These are phyloP conservation scores for Morbakka virulenta DNA, from an alignment of 30 jellyfish, hydroid and myxozoan species.

Conservation along the genomic window DNA sequence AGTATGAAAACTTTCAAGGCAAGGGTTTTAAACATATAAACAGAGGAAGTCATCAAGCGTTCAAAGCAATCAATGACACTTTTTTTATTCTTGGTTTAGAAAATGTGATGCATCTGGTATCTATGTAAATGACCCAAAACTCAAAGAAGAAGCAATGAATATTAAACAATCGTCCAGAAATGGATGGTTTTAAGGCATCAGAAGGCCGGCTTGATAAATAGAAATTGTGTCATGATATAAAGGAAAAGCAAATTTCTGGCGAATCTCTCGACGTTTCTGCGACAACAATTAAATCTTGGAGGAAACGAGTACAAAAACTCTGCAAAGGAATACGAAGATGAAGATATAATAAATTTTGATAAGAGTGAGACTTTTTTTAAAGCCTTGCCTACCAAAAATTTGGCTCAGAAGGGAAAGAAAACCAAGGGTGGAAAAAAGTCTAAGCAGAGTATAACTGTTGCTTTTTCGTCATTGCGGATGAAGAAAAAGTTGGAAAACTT, in stretches of 20 bases:
- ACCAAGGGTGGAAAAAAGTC: slow-evolving; percentile 18
- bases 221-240: slow-evolving; percentile 22
- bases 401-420: slow-evolving; percentile 8
- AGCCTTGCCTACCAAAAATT: slow-evolving; percentile 10
- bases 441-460: slow-evolving; percentile 14
- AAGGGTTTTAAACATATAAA: too few relatives aligned
- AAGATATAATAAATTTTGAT: slow-evolving; percentile 28
- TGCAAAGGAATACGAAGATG: slow-evolving; percentile 34
- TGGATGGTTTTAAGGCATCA: slow-evolving; percentile 53
- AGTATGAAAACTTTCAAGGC: too few relatives aligned
- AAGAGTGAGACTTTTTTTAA: too few relatives aligned
- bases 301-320: slow-evolving; percentile 12
- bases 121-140: too few relatives aligned
- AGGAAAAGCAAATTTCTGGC: too few relatives aligned
- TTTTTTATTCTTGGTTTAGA: slow-evolving; percentile 9
- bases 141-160: too few relatives aligned
- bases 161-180: slow-evolving; percentile 19
- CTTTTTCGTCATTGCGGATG: slow-evolving; percentile 10
- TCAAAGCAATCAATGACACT: slow-evolving; percentile 21
- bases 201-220: slow-evolving; percentile 54
- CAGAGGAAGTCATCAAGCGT: slow-evolving; percentile 24
- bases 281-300: slow-evolving; percentile 32
- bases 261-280: background rate
- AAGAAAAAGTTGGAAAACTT: too few relatives aligned
- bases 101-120: slow-evolving; percentile 22